These are phyloP conservation scores for Pelvicachromis taeniatus DNA, from an alignment of 2,113 vertebrate genomes.

Conservation along the genomic window DNA sequence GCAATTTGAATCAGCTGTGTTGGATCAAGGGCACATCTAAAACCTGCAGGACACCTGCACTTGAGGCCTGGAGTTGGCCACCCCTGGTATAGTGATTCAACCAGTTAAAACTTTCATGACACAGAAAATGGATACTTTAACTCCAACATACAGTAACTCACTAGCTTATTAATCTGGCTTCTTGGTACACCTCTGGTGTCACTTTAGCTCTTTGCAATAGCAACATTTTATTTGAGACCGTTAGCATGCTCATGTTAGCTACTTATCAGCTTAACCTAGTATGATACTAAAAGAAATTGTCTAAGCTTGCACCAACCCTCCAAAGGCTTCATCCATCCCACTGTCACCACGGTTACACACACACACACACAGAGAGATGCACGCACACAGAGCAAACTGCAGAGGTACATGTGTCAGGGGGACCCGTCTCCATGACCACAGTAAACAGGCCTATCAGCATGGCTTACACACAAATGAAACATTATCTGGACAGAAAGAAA, in stretches of 20 bases:
- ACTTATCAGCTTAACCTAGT: background rate
- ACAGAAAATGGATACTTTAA: background rate
- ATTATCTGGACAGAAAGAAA: background rate
- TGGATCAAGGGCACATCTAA: too few relatives aligned
- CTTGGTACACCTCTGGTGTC: background rate
- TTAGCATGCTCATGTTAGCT: background rate
- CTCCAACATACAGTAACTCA: background rate
- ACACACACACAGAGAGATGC: background rate
- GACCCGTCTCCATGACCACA: slow-evolving; percentile 38
- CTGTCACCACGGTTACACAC: background rate
- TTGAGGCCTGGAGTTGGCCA: too few relatives aligned
- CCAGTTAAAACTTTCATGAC: background rate
- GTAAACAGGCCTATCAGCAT: slow-evolving; percentile 51
- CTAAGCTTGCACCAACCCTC: background rate
- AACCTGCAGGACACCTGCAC: too few relatives aligned
- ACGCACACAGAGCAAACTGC: background rate
- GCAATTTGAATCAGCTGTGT: too few relatives aligned
- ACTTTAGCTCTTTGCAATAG: background rate
- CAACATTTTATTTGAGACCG: background rate
- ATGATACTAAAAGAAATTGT: background rate
- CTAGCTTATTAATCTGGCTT: background rate
- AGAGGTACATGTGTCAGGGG: slow-evolving; percentile 6
- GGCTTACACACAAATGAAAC: slow-evolving; percentile 51
- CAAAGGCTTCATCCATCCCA: background rate
- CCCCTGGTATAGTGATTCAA: background rate